Evolutionary conservation across 2,113 vertebrate species (phyloP), one percentile per base, ranked within the genome.

Genomic region (Ochotona curzoniae): DNA sequence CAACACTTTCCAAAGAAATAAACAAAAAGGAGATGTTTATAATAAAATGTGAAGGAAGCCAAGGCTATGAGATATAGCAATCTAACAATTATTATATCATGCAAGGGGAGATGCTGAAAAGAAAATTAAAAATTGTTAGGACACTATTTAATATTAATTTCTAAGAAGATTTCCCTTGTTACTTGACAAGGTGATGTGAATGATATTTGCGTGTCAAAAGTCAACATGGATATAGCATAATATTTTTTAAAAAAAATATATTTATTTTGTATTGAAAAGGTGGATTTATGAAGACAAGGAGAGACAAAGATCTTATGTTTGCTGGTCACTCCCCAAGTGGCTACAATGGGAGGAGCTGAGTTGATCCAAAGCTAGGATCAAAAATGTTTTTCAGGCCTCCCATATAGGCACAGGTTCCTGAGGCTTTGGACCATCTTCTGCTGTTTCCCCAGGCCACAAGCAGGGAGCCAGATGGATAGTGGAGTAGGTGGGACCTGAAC

Each of bases 121-220:
- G 21, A 93, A 90, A 94, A 95, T 3, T 35, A 51, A 54, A 73
- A 81, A 78, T 54, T 18, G 0, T 12, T 10, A 87, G 73, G 30
- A 15, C 20, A 85, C n/a, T 8, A 66, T 20, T 95, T 92, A 69
- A 12, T 76, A 73, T 83, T 32, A 79, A 84, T 11, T 26, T 87
- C 32, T 63, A 82, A 90, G 12, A 86, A 35, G 76, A 0, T 80
- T 87, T 83, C 4, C 83, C 79, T 87, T 70, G 35, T 51, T 92
- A 32, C 1, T 11, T 75, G 47, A 94, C 6, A 74, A 94, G 57
- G 30, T 74, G 54, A 75, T 30, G 30, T 93, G 26, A 54, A 76
- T 78, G 30, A 64, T 4, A 14, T 26, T 51, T 73, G 51, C 81
- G 18, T 86, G 90, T 89, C 35, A 63, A 32, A 15, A 87, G 28